Base-by-base conservation (phyloP, 2,797 vertebrate species). In the Centroberyx gerrardi region DNA sequence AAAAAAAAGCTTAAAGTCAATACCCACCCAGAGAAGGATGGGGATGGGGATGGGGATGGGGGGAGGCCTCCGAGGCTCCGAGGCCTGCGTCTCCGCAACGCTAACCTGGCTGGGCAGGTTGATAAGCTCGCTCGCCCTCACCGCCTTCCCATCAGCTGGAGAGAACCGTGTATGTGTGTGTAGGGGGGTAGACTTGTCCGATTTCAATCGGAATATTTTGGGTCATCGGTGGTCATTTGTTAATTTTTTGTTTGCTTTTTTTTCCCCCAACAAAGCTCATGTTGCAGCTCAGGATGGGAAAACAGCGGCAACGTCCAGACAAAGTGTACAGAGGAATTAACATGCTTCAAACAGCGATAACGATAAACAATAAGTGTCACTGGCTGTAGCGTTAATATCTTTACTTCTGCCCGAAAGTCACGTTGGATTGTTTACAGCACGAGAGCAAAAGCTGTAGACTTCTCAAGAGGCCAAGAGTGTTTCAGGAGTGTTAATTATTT, bases 1-100 rank as follows among this genome's bases (percentile, higher is more conserved):
- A 38, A 59, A 55, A 48, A 61, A 87, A 88, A 91, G 89, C 88
- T 88, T 91, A 85, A 89, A 93, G 90, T 93, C 92, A 93, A 90
- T 91, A 91, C 83, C 77, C 74, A 82, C 78, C 88, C 81, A 62
- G 76, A 83, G 85, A 81, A 74, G 80, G 81, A 80, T 70, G 81
- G 73, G 67, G 22, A 22, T 22, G 22, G 22, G 22, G 22, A 22
- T 22, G 22, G 22, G 22, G 22, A 22, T 22, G 22, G 22, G 22
- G 22, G 22, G 59, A 6, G 38, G 71, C 62, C 79, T 87, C 42
- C 54, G 28, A 86, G 80, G 81, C 83, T 64, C 73, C 74, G 22
- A 22, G 22, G 22, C 22, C 22, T 22, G 22, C 73, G 46, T 55
- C 68, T 72, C 65, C 38, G 12, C 72, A 61, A 33, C 51, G 52